Base-by-base conservation (phyloP, 2,797 vertebrate genomes). In the Gymnothorax javanicus region DNA sequence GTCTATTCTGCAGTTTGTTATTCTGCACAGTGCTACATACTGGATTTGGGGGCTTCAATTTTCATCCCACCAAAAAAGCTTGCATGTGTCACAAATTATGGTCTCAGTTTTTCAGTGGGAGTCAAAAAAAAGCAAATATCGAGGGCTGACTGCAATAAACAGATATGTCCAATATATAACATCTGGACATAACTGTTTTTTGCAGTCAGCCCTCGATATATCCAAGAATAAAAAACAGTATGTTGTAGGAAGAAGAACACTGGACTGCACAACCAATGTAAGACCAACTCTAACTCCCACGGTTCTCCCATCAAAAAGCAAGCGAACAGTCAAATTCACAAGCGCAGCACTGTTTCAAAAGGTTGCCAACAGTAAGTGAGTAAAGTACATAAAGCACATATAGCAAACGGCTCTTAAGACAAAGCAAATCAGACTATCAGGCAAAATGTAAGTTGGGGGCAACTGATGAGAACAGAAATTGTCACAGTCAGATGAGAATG, bases 321-420 rank as follows among this genome's bases (percentile, higher is more conserved):
- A 86, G 79, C 7, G 43, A 33, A 81, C 33, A 7, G 33, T 23
- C 9, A 33, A 13, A 15, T 9, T 13, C 13, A 57, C 50, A 73
- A 85, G 12, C 50, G 20, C 84, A 56, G 84, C 84, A 54, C 64
- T n/a, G 58, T 27, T n/a, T 12, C 52, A 84, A 87, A 54, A 43
- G 15, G 56, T 33, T 20, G n/a, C 52, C 7, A 56, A 50, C 52
- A 81, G 9, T 12, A 17, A 17, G 0, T 12, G 52, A 82, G 79
- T 25, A 6, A 54, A 82, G 27, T 54, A 8, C 86, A 60, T 71
- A 75, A 81, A 75, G 67, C 56, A 75, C 43, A 75, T 87, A 81
- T 2, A 56, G 52, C 77, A 50, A 81, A 81, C 77, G 3, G 43
- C 75, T 20, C 43, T 79, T 52, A 17, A 81, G 52, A 81, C 77